Evolutionary conservation across 2,888 invertebrate genomes (phyloP).

Genomic region (Mythimna loreyi): DNA sequence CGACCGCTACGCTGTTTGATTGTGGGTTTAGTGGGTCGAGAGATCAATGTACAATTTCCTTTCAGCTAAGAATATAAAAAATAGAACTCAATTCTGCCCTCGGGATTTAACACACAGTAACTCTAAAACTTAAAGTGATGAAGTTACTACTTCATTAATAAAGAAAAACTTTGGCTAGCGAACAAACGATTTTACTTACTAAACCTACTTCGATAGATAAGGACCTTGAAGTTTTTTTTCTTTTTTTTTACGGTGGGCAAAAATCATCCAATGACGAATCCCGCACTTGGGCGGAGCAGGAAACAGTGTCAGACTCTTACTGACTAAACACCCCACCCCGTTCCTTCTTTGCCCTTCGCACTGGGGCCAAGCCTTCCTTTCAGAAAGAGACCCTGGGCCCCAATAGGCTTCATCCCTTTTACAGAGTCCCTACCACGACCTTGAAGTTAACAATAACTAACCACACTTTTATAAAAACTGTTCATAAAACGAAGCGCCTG

Average conservation of each 20-base stretch:
- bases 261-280: too few species aligned
- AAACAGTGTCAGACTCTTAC: too few species aligned
- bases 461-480: neutral
- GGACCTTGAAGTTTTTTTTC: too few species aligned
- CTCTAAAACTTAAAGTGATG: neutral
- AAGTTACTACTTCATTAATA: neutral
- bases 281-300: too few species aligned
- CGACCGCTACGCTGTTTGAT: neutral
- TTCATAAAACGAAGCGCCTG: conserved; percentile 17
- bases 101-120: neutral
- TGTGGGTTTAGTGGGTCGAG: neutral
- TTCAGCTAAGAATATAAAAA: neutral
- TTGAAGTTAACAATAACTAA: neutral
- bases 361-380: too few species aligned
- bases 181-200: neutral
- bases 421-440: too few species aligned
- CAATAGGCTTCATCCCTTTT: too few species aligned
- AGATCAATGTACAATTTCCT: neutral
- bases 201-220: neutral
- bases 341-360: too few species aligned
- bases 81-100: neutral
- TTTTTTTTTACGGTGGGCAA: too few species aligned
- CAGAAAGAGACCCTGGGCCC: too few species aligned
- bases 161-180: neutral
- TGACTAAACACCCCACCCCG: too few species aligned